Conservation (phyloP, 2,113 vertebrate species). For the Xiphias gladius region DNA sequence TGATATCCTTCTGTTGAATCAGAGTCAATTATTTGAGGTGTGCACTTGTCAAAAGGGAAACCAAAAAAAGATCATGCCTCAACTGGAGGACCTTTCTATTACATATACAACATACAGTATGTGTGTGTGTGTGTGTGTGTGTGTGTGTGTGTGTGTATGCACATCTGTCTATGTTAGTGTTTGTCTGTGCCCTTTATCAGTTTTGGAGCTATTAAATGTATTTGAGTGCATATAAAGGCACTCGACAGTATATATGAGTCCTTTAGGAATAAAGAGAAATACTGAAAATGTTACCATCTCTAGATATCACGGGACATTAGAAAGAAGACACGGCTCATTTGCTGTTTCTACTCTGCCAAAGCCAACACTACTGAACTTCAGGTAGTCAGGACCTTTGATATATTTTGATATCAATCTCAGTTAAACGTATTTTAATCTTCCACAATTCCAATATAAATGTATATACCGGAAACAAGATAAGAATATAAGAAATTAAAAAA, state of each 20-base stretch:
- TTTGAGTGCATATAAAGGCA: slow-evolving; percentile 13
- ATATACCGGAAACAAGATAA: slow-evolving; percentile 6
- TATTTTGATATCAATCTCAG: slow-evolving; percentile 59
- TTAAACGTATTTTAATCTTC: slow-evolving; percentile 30
- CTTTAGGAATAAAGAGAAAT: slow-evolving; percentile 70
- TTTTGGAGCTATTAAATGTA: slow-evolving; percentile 20
- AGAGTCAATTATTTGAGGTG: background rate
- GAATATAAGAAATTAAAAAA: background rate
- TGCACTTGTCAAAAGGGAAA: no score
- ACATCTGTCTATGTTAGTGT: background rate
- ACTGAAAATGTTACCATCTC: slow-evolving; percentile 85
- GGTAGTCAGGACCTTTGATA: slow-evolving; percentile 80
- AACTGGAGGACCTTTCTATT: background rate
- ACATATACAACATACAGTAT: no score
- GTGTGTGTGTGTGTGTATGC: no score
- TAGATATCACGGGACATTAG: slow-evolving; percentile 85
- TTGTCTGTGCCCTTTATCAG: background rate
- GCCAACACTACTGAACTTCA: slow-evolving; percentile 88
- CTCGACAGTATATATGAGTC: background rate
- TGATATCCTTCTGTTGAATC: background rate
- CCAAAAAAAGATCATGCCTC: background rate
- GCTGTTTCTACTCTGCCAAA: slow-evolving; percentile 86
- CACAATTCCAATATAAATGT: background rate
- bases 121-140: no score
- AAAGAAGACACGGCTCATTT: slow-evolving; percentile 83